phyloP scores from a whole-genome alignment of 2,888 invertebrate genomes.

The Trissonchulus latispiculum region DNA sequence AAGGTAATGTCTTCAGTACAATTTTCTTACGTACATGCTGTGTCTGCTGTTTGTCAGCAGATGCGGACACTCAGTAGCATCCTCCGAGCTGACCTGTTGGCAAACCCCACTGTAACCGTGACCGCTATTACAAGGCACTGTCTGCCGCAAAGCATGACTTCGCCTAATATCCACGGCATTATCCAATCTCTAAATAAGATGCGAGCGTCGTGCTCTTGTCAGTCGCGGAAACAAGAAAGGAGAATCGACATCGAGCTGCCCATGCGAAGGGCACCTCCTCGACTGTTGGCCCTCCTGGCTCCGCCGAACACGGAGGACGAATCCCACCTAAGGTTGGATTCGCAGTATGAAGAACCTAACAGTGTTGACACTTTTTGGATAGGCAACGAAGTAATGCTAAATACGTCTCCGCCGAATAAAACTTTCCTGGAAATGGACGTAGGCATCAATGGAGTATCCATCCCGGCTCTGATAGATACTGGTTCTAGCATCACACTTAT shows the following conservation, averaged over 20 bases:
- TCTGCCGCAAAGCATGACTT: neutral
- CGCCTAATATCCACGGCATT: neutral
- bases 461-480: neutral
- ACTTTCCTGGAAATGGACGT: neutral
- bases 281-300: no score
- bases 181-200: no score
- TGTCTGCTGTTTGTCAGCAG: neutral
- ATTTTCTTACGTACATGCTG: neutral
- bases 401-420: no score
- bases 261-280: neutral
- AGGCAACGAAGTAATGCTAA: neutral
- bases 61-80: neutral
- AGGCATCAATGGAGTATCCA: neutral
- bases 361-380: neutral
- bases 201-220: neutral
- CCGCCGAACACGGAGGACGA: neutral
- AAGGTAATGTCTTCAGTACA: neutral
- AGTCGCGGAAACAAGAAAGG: neutral
- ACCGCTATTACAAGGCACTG: neutral
- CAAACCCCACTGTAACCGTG: constrained; percentile 2
- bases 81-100: neutral
- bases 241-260: neutral
- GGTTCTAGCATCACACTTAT: neutral
- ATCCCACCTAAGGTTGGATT: neutral
- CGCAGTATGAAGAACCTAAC: neutral